Evolutionary conservation across 2,888 invertebrate species (phyloP).

Genomic region (Argynnis bischoffii): DNA sequence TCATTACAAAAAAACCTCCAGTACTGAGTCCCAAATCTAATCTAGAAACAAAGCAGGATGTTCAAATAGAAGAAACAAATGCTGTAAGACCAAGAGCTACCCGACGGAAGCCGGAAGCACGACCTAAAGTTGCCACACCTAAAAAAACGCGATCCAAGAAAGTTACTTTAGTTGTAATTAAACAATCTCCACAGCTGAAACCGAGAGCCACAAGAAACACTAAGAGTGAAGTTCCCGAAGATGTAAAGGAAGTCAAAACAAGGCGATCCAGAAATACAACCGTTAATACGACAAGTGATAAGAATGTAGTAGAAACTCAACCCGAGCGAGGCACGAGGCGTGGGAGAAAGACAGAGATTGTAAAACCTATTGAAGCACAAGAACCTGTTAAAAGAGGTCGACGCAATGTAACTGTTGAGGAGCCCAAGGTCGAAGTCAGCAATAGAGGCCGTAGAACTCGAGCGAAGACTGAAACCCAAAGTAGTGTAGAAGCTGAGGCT

Average conservation of each 20-base stretch:
- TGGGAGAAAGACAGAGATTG: not conserved
- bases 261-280: conserved; percentile 34
- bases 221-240: conserved; percentile 7
- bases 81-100: conserved; percentile 45
- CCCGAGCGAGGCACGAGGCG: conserved; percentile 37
- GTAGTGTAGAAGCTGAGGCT: not conserved
- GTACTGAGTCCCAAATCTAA: conserved; percentile 47
- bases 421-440: not conserved
- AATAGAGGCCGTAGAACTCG: not conserved
- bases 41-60: conserved; percentile 27
- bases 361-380: not conserved
- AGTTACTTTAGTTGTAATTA: conserved; percentile 47
- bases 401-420: not conserved
- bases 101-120: conserved; percentile 38
- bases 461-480: not conserved
- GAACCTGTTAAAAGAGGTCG: conserved; percentile 8
- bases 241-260: conserved; percentile 26
- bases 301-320: conserved; percentile 26
- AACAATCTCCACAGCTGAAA: conserved; percentile 55
- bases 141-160: conserved; percentile 24
- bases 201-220: conserved; percentile 43
- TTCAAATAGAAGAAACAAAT: conserved; percentile 33
- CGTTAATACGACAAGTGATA: conserved; percentile 36
- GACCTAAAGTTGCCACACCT: conserved; percentile 31
- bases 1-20: conserved; percentile 58